Evolutionary conservation across 2,113 vertebrate species (phyloP).

Genomic region (Harpagus bidentatus): DNA sequence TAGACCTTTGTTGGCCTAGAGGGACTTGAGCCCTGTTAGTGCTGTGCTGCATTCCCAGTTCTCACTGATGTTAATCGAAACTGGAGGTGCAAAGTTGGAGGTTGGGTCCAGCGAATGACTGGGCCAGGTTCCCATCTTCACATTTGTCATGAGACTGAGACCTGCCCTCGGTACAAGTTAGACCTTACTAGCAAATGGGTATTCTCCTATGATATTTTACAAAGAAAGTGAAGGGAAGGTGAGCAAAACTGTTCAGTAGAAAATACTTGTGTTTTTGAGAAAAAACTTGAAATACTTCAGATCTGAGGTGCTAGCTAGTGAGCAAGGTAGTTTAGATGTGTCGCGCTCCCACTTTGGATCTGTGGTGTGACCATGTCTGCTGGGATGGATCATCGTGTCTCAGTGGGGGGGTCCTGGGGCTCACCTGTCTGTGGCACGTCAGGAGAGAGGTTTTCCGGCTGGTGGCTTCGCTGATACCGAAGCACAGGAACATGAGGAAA

Average conservation of each 20-base stretch:
- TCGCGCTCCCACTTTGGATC: not conserved
- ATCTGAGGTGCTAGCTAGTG: not conserved
- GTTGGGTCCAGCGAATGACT: not conserved
- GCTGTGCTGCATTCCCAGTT: not conserved
- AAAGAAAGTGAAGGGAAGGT: not conserved
- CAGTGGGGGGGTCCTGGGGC: not conserved
- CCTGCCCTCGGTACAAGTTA: not conserved
- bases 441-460: not conserved
- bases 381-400: not conserved
- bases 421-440: not conserved
- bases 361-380: not conserved
- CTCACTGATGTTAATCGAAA: accelerated
- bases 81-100: not conserved
- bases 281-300: not conserved
- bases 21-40: not conserved
- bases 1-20: not conserved
- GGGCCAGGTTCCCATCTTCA: not conserved
- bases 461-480: not conserved
- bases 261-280: not conserved
- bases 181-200: not conserved
- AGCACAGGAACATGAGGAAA: not conserved
- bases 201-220: not conserved
- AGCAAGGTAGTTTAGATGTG: not conserved
- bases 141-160: not conserved
- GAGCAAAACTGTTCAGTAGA: not conserved